Base-by-base conservation (phyloP, 2,888 invertebrate genomes). In the Myathropa florea region DNA sequence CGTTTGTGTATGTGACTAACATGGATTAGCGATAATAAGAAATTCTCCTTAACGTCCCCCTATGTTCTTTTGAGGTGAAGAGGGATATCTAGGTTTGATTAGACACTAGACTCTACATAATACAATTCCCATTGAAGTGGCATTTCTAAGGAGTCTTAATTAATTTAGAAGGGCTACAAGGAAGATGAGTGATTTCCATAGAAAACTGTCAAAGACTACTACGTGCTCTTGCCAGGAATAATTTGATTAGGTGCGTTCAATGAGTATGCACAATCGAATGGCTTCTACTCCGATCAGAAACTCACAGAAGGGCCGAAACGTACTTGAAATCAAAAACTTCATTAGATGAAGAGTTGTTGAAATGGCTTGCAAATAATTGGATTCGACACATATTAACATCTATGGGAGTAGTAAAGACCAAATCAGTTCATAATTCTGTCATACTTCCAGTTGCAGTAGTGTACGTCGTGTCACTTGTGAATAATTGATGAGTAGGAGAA, bases 11-110 rank as follows among this genome's bases (percentile, higher is more conserved):
- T 46, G 46, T 46, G 46, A 18, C 46, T 18, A 55, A 67, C 53
- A 53, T n/a, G 53, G 68, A 57, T 60, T 26, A 71, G 21, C 60
- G 71, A 71, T 70, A 71, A 26, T 71, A 68, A 57, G 68, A 55
- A 33, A 57, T 71, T 46, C 60, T 12, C 60, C 23, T 71, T 60
- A 26, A 46, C 46, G 18, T n/a, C n/a, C 46, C 46, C 46, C 7
- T 18, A 18, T 46, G 3, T 46, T 18, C 46, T 18, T 46, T 46
- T 46, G 46, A 46, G 46, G 18, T 46, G 46, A 46, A 46, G 18
- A 7, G 46, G 46, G 18, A 18, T 18, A 46, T 46, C 46, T 46
- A 18, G 18, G 18, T 18, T 46, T 46, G 18, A 46, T 46, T 46
- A 46, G 46, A 7, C 46, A 46, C 46, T 46, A 18, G 18, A 18